Base-by-base conservation (phyloP, 2,888 invertebrate species). In the Caenorhabditis macrosperma region DNA sequence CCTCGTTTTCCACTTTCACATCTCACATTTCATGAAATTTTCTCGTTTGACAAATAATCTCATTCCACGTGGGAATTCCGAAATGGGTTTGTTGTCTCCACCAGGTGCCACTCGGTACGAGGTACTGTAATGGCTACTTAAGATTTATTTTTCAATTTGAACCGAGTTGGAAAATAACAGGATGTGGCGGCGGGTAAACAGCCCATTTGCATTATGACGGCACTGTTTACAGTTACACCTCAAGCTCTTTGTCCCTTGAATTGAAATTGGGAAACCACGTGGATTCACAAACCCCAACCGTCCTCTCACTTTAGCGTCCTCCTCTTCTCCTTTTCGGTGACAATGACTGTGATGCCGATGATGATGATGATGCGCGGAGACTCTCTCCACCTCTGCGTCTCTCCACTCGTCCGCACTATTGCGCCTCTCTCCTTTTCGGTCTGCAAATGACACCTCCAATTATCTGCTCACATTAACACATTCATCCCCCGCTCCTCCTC, bases 391-490 rank as follows among this genome's bases (percentile, higher is more conserved):
- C 3, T 22, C 46, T 61, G 30, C 61, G 46, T 35, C 24, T 57
- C 52, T 52, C 33, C 59, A 59, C 12, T 12, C 54, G 12, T 24
- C 57, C 57, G n/a, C 57, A 33, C 55, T 55, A 26, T 46, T 26
- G n/a, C 59, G 20, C 44, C 26, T 12, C 35, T 52, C 28, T 69
- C 50, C 30, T 60, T 69, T 69, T 69, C 69, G 60, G 60, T 69
- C 71, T 71, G 72, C 72, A 72, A 72, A 72, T 72, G 72, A 72
- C 72, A 72, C 72, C 72, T 63, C 63, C 72, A 72, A 72, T 72
- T 72, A 72, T 72, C 72, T 72, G 72, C 72, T 72, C 72, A 72
- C 72, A 72, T 72, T 72, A 72, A 72, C 72, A 72, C 72, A 64
- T 72, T 41, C 68, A 50, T 54, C 44, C 55, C 26, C 63, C 26